phyloP scores from a whole-genome alignment of 2,888 invertebrate species.

The Cantharis rustica region DNA sequence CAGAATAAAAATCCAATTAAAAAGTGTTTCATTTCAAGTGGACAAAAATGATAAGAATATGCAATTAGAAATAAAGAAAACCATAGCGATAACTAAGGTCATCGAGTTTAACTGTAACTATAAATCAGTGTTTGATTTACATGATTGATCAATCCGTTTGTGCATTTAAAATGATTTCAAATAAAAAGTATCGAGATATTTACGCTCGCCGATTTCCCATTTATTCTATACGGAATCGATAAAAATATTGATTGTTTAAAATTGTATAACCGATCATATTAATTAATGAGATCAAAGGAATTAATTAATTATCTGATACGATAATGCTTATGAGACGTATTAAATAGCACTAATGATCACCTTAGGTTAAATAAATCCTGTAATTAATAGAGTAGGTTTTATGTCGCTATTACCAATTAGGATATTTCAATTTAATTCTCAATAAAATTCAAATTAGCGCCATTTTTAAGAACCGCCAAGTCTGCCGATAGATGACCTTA shows the following conservation, averaged over 20 bases:
- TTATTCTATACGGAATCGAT: neutral
- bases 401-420: neutral
- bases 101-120: neutral
- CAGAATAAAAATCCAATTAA: neutral
- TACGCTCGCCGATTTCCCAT: neutral
- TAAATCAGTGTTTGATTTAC: neutral
- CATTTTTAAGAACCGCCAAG: neutral
- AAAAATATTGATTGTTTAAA: neutral
- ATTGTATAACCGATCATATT: neutral
- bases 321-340: neutral
- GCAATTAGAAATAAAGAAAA: neutral
- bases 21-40: neutral
- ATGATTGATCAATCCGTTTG: neutral
- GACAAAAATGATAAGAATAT: neutral
- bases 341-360: neutral
- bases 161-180: neutral
- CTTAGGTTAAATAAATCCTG: neutral
- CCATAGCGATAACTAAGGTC: slow-evolving; percentile 1
- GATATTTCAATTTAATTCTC: neutral
- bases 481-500: neutral
- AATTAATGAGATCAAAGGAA: neutral
- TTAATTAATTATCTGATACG: neutral
- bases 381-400: neutral
- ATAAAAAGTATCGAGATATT: neutral
- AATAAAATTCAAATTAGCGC: neutral